Conservation (phyloP, 1,140 invertebrate species). For the Drosophila sp. region DNA sequence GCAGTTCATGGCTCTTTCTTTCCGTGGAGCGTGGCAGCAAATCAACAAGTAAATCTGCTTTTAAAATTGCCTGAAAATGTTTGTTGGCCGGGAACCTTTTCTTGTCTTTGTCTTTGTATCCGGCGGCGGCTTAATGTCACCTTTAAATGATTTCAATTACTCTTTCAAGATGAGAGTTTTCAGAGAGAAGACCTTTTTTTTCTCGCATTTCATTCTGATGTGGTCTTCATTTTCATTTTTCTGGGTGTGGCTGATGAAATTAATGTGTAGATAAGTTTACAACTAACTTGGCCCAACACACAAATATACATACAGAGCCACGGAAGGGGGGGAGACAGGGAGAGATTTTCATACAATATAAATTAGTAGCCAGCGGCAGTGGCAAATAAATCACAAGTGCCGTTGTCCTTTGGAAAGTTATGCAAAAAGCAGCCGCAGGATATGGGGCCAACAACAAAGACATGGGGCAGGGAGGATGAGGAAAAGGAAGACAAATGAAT, state of each 20-base stretch:
- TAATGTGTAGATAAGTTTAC: constrained; percentile 35
- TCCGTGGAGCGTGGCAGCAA: constrained; percentile 30
- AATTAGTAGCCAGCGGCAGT: constrained; percentile 39
- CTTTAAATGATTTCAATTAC: constrained; percentile 69
- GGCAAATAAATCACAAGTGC: constrained; percentile 20
- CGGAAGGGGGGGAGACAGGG: neutral
- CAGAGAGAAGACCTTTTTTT: constrained; percentile 27
- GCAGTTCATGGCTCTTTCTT: neutral
- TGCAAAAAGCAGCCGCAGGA: constrained; percentile 39
- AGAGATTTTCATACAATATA: constrained; percentile 34
- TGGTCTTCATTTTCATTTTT: constrained; percentile 9
- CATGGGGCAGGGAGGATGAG: too few species aligned
- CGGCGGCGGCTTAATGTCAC: constrained; percentile 67
- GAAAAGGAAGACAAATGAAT: neutral
- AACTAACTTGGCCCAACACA: constrained; percentile 17
- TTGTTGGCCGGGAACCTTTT: constrained; percentile 35
- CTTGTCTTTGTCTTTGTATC: constrained; percentile 26
- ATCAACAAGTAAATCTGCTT: constrained; percentile 73
- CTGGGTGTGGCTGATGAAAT: constrained; percentile 11
- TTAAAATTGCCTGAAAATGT: constrained; percentile 35
- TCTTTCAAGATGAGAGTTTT: constrained; percentile 26
- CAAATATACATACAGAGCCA: neutral
- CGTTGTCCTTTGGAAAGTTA: constrained; percentile 36
- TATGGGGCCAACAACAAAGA: constrained; percentile 7
- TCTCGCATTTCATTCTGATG: constrained; percentile 10